These are phyloP conservation scores for Nyctibius bracteatus DNA, from an alignment of 2,113 vertebrate species.

Conservation along the genomic window DNA sequence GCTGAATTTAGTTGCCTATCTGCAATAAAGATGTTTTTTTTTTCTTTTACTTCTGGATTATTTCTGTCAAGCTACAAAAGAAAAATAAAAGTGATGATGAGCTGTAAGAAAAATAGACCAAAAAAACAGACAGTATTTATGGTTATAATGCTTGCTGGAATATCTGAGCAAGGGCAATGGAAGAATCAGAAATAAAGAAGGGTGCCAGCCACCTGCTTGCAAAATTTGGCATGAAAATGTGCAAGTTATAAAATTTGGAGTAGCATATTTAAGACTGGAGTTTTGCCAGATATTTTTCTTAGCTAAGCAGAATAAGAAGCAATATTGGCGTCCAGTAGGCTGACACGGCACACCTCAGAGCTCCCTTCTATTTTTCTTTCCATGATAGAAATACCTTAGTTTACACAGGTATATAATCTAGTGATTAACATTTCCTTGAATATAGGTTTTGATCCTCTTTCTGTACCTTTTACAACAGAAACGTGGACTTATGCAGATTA, in stretches of 20 bases:
- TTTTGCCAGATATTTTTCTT: constrained; percentile 23
- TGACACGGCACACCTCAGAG: background rate
- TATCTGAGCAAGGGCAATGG: constrained; percentile 13
- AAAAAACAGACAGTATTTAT: background rate
- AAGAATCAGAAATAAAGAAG: constrained; percentile 18
- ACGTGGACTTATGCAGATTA: background rate
- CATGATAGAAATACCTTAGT: background rate
- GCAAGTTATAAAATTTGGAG: background rate
- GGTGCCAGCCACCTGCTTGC: constrained; percentile 20
- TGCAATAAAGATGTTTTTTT: constrained; percentile 5
- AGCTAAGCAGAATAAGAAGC: background rate
- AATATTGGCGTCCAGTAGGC: background rate
- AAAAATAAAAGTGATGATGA: constrained; percentile 18
- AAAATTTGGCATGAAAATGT: background rate
- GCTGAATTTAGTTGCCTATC: background rate
- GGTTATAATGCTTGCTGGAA: background rate
- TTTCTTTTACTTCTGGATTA: background rate
- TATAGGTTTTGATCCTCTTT: background rate
- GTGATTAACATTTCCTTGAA: background rate
- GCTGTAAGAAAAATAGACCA: background rate
- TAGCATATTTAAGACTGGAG: background rate
- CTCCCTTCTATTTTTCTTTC: background rate
- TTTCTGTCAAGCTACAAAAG: constrained; percentile 3
- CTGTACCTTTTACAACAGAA: background rate
- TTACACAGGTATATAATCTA: background rate